Evolutionary conservation across 2,888 invertebrate species (phyloP).

Genomic region (Acanthococcus lagerstroemiae): DNA sequence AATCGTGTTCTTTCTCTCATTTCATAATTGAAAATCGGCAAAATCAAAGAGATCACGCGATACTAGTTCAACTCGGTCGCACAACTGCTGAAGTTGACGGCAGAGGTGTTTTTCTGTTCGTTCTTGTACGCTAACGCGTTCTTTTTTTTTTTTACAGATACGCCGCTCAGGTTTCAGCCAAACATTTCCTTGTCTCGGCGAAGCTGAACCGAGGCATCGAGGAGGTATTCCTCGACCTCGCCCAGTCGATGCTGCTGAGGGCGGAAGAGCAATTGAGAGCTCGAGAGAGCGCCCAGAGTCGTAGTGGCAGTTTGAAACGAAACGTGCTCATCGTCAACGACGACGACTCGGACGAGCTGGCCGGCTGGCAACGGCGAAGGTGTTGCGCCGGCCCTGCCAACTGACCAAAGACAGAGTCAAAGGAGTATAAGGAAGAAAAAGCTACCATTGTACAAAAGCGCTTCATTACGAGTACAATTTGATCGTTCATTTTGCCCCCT

Average conservation of each 20-base stretch:
- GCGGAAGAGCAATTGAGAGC: slow-evolving; percentile 40
- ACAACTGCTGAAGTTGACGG: not conserved
- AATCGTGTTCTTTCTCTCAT: too few relatives aligned
- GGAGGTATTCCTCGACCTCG: slow-evolving; percentile 76
- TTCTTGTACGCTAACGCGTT: not conserved
- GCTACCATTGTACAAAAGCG: too few relatives aligned
- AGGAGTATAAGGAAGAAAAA: too few relatives aligned
- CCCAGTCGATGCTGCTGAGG: slow-evolving; percentile 58
- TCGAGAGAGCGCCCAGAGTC: slow-evolving; percentile 40
- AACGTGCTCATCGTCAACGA: slow-evolving; percentile 45
- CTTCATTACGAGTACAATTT: too few relatives aligned
- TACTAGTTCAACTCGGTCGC: not conserved
- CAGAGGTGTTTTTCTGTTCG: not conserved
- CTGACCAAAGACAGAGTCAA: too few relatives aligned
- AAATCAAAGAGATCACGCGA: not conserved
- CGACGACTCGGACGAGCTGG: slow-evolving; percentile 37
- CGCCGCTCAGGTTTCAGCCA: slow-evolving; percentile 80
- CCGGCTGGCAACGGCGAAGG: slow-evolving; percentile 4
- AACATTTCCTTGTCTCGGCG: slow-evolving; percentile 87
- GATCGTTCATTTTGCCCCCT: too few relatives aligned
- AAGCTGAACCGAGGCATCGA: slow-evolving; percentile 85
- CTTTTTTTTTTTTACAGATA: slow-evolving; percentile 52
- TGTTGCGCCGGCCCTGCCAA: slow-evolving; percentile 13
- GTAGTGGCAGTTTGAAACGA: slow-evolving; percentile 43
- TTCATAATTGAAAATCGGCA: not conserved